phyloP scores from a whole-genome alignment of 2,888 invertebrate genomes.

The Digitonthophagus gazella region DNA sequence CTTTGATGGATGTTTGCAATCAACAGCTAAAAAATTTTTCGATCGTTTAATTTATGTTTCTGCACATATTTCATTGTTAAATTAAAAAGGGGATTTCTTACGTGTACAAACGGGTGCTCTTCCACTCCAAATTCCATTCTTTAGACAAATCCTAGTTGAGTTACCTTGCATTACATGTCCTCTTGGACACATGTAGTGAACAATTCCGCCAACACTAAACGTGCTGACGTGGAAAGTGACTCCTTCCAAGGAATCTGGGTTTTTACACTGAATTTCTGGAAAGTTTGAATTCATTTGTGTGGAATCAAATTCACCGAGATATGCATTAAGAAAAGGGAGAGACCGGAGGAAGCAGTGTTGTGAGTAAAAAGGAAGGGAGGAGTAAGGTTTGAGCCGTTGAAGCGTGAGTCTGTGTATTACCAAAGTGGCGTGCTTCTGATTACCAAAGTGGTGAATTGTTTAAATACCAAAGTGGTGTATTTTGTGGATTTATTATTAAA shows the following conservation, averaged over 20 bases:
- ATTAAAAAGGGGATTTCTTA: slow-evolving; percentile 54
- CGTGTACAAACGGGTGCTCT: slow-evolving; percentile 75
- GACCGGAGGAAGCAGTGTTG: too few species aligned
- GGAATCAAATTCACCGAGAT: too few species aligned
- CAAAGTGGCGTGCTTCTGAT: too few species aligned
- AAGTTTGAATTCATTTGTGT: slow-evolving; percentile 26
- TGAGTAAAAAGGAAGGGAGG: too few species aligned
- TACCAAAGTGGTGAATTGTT: too few species aligned
- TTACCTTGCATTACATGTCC: slow-evolving; percentile 80
- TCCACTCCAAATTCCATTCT: slow-evolving; percentile 81
- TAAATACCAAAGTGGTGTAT: too few species aligned
- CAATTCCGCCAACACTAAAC: slow-evolving; percentile 74
- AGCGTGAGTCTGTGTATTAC: too few species aligned
- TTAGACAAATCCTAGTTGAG: slow-evolving; percentile 71
- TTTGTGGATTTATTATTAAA: too few species aligned
- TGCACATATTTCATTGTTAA: slow-evolving; percentile 11
- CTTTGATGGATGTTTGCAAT: slow-evolving; percentile 75
- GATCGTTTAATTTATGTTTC: slow-evolving; percentile 18
- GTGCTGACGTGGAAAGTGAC: slow-evolving; percentile 61
- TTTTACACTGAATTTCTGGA: slow-evolving; percentile 74
- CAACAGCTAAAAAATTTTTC: slow-evolving; percentile 71
- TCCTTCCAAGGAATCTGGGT: slow-evolving; percentile 63
- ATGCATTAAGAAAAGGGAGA: too few species aligned
- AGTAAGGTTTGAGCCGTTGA: too few species aligned
- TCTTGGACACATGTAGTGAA: slow-evolving; percentile 78